Evolutionary conservation across 2,888 invertebrate species (phyloP), one percentile per base, ranked within the genome.

Genomic region (Elgonia sp.): DNA sequence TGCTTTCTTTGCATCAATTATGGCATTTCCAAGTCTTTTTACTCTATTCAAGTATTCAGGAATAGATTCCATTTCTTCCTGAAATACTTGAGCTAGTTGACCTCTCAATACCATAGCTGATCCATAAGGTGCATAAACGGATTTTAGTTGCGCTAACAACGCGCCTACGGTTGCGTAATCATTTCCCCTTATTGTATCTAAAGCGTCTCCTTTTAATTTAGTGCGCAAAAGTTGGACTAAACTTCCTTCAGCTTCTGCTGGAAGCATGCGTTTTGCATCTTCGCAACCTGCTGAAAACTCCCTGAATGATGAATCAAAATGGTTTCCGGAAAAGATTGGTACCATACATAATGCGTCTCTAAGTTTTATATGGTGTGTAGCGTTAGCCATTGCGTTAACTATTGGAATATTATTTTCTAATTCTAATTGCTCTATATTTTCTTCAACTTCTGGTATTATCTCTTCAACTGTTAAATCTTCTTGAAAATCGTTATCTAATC

Each of bases 181-280:
- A 9, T 65, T 16, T 8, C 65, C 65, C 7, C 65, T 39, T 12
- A 8, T 18, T n/a, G 42, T 40, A 10, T n/a, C 5, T 40, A 3
- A 5, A 0, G 65, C 65, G n/a, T 18, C 40, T 8, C 18, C 65
- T 7, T 40, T 14, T 6, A 69, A 50, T 8, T 29, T 20, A 8
- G 69, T 69, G 5, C 50, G 29, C 9, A 55, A 14, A 9, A 70
- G 14, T 55, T 37, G 29, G 2, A 70, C 70, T 9, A 73, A 21
- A 16, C n/a, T 39, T 18, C 7, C 3, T 73, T 73, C 73, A 10
- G 73, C 63, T 9, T 76, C 40, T 9, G 29, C 46, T 1, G 76
- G 62, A 16, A 76, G 21, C 63, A 76, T 76, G 8, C 20, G 5
- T 18, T 9, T 62, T 7, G 76, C 76, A 50, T 76, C 63, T n/a